Evolutionary conservation across 2,797 vertebrate genomes (phyloP), one percentile per base, ranked within the genome.

Genomic region (Lutjanus campechanus): DNA sequence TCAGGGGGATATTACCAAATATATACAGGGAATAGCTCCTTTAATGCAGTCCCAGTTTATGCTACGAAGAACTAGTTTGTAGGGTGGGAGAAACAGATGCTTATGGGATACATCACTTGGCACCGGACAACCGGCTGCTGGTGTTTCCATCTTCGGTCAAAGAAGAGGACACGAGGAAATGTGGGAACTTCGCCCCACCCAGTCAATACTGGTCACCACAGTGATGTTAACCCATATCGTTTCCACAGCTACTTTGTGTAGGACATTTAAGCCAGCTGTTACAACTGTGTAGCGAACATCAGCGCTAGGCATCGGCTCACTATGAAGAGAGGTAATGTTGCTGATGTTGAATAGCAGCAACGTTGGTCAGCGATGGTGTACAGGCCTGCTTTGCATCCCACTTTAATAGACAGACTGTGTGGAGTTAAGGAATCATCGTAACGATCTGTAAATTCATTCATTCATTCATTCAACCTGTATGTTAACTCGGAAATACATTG

Each of bases 101-200:
- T 70, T 56, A 44, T 17, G 44, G 73, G 67, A 56, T 16, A 41
- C 79, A 84, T 85, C 80, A 69, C 68, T 80, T 77, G 82, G 71
- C 51, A 76, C 19, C 67, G 71, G 77, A 74, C 72, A 64, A 40
- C 63, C 51, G 70, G 59, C 19, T 36, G 73, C 59, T 72, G 74
- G 51, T 83, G 85, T 86, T 79, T 90, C 87, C 92, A 90, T 93
- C 84, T 91, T 92, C 75, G 91, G 86, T 89, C 83, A 87, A 75
- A 81, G 71, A 60, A 73, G 80, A 86, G 82, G 70, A 77, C 78
- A 78, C 17, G 76, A 84, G 86, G 47, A 62, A 73, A 75, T 72
- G 43, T 66, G 62, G 62, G 56, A 17, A 19, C n/a, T 73, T 56
- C 6, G 86, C 91, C 90, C 81, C 90, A 91, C 89, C 91, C 90